phyloP scores from a whole-genome alignment of 2,888 invertebrate species.

The Anaspis maculata region DNA sequence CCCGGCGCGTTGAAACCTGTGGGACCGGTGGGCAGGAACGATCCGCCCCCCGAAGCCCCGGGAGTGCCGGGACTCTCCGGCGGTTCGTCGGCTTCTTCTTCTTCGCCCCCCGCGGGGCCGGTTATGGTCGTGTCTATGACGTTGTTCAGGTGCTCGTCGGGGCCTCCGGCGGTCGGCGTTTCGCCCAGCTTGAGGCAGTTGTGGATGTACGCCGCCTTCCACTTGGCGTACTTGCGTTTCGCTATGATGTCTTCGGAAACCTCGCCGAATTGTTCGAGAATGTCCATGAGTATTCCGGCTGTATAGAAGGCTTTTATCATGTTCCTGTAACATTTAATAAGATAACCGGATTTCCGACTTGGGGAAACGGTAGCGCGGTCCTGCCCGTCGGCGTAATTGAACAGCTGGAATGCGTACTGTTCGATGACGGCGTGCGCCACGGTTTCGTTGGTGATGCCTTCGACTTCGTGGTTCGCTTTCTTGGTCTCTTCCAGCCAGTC shows the following conservation, averaged over 20 bases:
- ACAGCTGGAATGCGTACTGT: slow-evolving; percentile 91
- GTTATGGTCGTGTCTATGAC: slow-evolving; percentile 33
- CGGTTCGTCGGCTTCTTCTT: slow-evolving; percentile 9
- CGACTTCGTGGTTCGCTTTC: slow-evolving; percentile 61
- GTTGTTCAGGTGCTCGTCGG: slow-evolving; percentile 46
- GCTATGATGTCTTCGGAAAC: slow-evolving; percentile 79
- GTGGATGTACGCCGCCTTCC: slow-evolving; percentile 98
- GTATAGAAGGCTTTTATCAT: slow-evolving; percentile 96
- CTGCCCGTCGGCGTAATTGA: slow-evolving; percentile 86
- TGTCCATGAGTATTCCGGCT: slow-evolving; percentile 86
- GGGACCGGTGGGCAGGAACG: slow-evolving; percentile 37
- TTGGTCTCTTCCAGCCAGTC: slow-evolving; percentile 84
- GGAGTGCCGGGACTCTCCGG: too few relatives aligned
- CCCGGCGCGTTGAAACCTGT: slow-evolving; percentile 43
- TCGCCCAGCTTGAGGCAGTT: slow-evolving; percentile 93
- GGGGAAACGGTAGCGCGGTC: slow-evolving; percentile 80
- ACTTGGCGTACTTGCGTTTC: slow-evolving; percentile 95
- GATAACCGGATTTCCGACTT: too few relatives aligned
- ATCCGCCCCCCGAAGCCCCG: too few relatives aligned
- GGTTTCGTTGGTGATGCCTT: slow-evolving; percentile 81
- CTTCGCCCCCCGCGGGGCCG: too few relatives aligned
- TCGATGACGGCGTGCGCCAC: slow-evolving; percentile 95
- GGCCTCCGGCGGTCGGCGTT: slow-evolving; percentile 77
- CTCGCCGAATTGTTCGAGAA: slow-evolving; percentile 85
- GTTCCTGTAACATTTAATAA: slow-evolving; percentile 73